These are phyloP conservation scores for Caloenas nicobarica DNA, from an alignment of 2,113 vertebrate species.

Conservation along the genomic window DNA sequence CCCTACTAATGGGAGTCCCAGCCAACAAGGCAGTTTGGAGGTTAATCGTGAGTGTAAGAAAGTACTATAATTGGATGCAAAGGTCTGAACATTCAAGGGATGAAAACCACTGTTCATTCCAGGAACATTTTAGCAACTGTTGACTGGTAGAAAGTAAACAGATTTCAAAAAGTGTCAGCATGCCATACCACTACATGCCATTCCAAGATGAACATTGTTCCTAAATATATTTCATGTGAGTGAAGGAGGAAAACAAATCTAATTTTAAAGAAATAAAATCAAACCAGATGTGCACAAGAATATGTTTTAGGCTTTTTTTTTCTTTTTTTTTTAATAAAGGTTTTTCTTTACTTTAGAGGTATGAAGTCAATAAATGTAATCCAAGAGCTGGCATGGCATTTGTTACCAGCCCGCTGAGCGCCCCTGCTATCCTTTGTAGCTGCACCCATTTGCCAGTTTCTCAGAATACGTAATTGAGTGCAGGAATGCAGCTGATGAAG, in stretches of 20 bases:
- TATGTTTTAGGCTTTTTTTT: neutral
- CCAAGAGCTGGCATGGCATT: neutral
- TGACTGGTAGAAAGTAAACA: constrained; percentile 53
- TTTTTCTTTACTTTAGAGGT: neutral
- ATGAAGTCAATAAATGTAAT: neutral
- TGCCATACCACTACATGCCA: constrained; percentile 57
- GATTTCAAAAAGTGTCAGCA: constrained; percentile 50
- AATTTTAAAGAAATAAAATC: constrained; percentile 41
- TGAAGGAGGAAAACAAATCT: constrained; percentile 55
- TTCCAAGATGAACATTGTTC: constrained; percentile 53
- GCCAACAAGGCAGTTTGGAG: neutral
- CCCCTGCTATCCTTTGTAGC: neutral
- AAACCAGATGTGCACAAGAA: constrained; percentile 26
- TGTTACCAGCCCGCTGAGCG: neutral
- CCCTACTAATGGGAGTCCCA: neutral
- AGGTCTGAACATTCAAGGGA: neutral
- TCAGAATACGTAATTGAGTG: neutral
- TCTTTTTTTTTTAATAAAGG: neutral
- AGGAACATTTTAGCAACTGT: constrained; percentile 55
- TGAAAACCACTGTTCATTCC: neutral
- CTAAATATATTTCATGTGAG: constrained; percentile 59
- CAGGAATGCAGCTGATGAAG: neutral
- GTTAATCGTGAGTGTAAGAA: neutral
- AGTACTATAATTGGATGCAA: constrained; percentile 27
- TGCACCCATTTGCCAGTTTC: neutral